These are phyloP conservation scores for Danio rerio DNA, from an alignment of 2,113 vertebrate genomes.

Conservation along the genomic window GRCz12tu NC_133181.1:25853001-25853500, in stretches of 20 bases:
- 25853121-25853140: neutral
- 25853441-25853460: no score
- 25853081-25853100: neutral
- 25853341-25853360: no score
- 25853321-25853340: neutral
- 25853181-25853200: conserved; percentile 2
- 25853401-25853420: no score
- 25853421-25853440: no score
- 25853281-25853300: neutral
- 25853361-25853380: no score
- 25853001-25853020: neutral
- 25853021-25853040: neutral
- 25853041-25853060: neutral
- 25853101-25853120: conserved; percentile 12
- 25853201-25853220: conserved; percentile 21
- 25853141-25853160: conserved; percentile 2
- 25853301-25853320: neutral
- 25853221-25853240: neutral
- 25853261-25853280: neutral
- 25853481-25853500: no score
- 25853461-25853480: no score
- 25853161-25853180: conserved; percentile 10
- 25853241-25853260: neutral
- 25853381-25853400: no score
- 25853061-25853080: neutral